These are phyloP conservation scores for Toxonevra muliebris DNA, from an alignment of 2,888 invertebrate species.

Conservation along the genomic window DNA sequence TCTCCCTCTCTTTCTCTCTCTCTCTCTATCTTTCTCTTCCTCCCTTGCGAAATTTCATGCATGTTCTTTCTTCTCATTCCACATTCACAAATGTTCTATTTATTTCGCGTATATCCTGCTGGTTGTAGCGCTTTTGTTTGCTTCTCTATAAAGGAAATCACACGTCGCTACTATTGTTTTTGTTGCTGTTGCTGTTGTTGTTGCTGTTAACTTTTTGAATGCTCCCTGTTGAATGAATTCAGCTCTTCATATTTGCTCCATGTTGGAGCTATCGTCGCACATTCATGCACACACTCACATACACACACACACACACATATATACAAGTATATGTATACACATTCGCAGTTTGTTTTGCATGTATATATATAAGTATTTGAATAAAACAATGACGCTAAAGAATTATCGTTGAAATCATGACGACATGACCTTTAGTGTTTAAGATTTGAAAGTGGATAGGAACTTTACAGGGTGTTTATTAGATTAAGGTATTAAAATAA, in stretches of 20 bases:
- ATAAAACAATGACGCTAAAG: conserved; percentile 34
- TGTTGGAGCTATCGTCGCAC: conserved; percentile 11
- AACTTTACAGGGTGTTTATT: too few relatives aligned
- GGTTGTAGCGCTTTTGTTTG: conserved; percentile 9
- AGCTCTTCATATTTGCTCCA: conserved; percentile 13
- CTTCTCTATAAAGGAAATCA: conserved; percentile 27
- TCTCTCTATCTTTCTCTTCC: background rate
- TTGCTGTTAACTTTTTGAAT: conserved; percentile 14
- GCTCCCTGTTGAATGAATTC: conserved; percentile 15
- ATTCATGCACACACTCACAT: conserved; percentile 1
- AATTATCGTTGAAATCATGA: conserved; percentile 29
- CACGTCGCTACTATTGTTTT: conserved; percentile 25
- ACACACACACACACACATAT: conserved; percentile 17
- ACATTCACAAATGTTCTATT: background rate
- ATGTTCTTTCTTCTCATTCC: background rate
- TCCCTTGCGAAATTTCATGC: background rate
- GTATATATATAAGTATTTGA: conserved; percentile 18
- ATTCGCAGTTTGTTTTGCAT: background rate
- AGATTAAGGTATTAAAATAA: too few relatives aligned
- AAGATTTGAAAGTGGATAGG: too few relatives aligned
- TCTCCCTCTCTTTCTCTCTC: too few relatives aligned
- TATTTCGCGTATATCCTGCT: conserved; percentile 1
- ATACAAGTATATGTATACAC: too few relatives aligned
- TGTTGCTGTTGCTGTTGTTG: conserved; percentile 23
- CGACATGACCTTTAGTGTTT: conserved; percentile 34